These are phyloP conservation scores for Limnothrissa miodon DNA, from an alignment of 2,113 vertebrate species.

Conservation along the genomic window DNA sequence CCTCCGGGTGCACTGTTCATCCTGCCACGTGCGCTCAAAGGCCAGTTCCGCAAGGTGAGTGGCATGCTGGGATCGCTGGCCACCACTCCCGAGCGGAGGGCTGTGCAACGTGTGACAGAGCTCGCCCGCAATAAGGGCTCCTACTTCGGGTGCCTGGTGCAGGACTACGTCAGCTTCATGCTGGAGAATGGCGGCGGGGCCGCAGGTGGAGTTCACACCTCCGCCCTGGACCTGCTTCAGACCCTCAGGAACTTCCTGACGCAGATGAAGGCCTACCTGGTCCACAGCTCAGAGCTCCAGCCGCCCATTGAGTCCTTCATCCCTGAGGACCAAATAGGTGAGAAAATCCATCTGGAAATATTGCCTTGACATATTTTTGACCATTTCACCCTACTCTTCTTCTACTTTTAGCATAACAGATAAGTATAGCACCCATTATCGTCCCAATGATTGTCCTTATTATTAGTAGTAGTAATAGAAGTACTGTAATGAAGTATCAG, in stretches of 20 bases:
- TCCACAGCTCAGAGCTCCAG: constrained; percentile 91
- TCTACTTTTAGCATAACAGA: too few relatives aligned
- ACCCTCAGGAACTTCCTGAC: constrained; percentile 95
- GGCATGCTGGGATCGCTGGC: constrained; percentile 88
- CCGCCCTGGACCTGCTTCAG: constrained; percentile 87
- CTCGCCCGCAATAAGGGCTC: constrained; percentile 86
- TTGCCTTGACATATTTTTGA: neutral
- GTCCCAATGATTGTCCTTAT: too few relatives aligned
- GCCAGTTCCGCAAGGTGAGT: constrained; percentile 86
- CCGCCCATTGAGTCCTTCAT: constrained; percentile 92
- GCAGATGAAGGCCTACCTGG: constrained; percentile 94
- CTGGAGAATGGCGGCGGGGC: constrained; percentile 88
- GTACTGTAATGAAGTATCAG: too few relatives aligned
- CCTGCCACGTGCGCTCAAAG: constrained; percentile 83
- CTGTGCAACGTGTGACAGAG: constrained; percentile 82
- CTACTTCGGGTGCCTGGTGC: constrained; percentile 92
- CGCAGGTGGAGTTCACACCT: constrained; percentile 68
- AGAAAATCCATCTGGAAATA: constrained; percentile 37
- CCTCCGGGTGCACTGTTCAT: constrained; percentile 65
- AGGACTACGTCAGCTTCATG: constrained; percentile 91
- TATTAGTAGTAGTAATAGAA: too few relatives aligned
- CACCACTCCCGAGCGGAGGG: constrained; percentile 90
- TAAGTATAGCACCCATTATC: too few relatives aligned
- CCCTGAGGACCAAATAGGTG: constrained; percentile 94
- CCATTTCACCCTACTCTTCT: neutral